Conservation (phyloP, 2,113 vertebrate species). For the Laticauda laticaudata region DNA sequence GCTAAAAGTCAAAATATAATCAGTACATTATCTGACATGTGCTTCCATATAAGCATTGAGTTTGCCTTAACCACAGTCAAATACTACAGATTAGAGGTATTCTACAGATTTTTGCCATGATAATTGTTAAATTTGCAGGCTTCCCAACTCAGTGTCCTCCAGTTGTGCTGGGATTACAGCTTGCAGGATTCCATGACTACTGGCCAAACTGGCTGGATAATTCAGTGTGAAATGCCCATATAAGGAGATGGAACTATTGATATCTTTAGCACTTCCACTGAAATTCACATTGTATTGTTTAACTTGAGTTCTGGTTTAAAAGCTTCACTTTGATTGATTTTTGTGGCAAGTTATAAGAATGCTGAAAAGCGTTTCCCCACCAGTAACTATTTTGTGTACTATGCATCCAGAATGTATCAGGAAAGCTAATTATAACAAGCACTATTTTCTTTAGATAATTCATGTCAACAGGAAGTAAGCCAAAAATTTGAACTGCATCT, state of each 20-base stretch:
- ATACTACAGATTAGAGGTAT: not conserved
- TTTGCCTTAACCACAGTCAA: not conserved
- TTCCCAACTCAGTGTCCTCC: not conserved
- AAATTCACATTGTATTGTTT: not conserved
- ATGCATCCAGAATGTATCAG: not conserved
- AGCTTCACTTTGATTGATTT: not conserved
- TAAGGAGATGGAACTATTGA: not conserved
- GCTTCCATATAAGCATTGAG: not conserved
- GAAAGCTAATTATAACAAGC: not conserved
- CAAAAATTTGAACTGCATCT: not conserved
- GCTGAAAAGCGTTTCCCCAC: not conserved
- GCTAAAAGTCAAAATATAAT: constrained; percentile 26
- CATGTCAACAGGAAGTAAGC: not conserved
- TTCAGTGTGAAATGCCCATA: not conserved
- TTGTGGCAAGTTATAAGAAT: not conserved
- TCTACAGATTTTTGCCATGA: not conserved
- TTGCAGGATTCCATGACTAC: not conserved
- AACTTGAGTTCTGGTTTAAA: not conserved
- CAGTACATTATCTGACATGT: not conserved
- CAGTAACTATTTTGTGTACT: not conserved
- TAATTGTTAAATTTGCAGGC: not conserved
- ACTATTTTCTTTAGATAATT: not conserved
- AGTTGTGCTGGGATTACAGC: not conserved
- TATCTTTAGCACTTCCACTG: not conserved
- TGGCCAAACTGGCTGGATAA: not conserved